Evolutionary conservation across 1,140 invertebrate species (phyloP).

Genomic region (Drosophila tsacasi): DNA sequence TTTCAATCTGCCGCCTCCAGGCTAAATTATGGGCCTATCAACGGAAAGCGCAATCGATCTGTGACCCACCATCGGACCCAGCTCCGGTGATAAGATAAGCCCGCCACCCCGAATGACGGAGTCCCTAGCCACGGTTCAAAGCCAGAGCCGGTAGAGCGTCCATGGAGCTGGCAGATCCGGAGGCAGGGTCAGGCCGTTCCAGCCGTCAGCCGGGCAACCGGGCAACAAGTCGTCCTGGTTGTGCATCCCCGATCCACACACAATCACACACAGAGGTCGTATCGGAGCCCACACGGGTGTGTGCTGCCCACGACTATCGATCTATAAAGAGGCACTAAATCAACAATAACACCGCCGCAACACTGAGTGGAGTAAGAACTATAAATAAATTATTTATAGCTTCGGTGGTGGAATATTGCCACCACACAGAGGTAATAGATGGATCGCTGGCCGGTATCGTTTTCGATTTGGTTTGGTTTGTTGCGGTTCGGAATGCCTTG

Average conservation of each 20-base stretch:
- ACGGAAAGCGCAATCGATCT: conserved; percentile 66
- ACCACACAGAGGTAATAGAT: conserved; percentile 75
- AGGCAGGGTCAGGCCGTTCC: conserved; percentile 21
- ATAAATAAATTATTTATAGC: conserved; percentile 84
- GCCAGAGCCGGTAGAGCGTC: not conserved
- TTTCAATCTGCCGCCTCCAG: conserved; percentile 80
- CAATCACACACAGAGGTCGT: not conserved
- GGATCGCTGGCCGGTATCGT: conserved; percentile 43
- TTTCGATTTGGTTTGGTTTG: conserved; percentile 10
- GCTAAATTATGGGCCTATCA: conserved; percentile 71
- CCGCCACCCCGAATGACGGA: conserved; percentile 4
- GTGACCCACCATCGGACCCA: conserved; percentile 61
- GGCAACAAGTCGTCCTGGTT: conserved; percentile 35
- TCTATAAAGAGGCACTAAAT: conserved; percentile 80
- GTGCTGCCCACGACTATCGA: conserved; percentile 54
- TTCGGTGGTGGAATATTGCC: conserved; percentile 80
- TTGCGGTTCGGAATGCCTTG: conserved; percentile 1
- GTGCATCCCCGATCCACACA: conserved; percentile 53
- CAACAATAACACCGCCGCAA: conserved; percentile 68
- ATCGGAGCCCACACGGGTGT: conserved; percentile 26
- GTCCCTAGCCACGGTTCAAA: conserved; percentile 24
- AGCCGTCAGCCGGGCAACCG: not conserved
- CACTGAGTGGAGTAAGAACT: conserved; percentile 62
- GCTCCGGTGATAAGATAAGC: conserved; percentile 70
- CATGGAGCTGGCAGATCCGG: conserved; percentile 22